Evolutionary conservation across 2,797 vertebrate genomes (phyloP), one percentile per base, ranked within the genome.

Genomic region (Dryobates pubescens): DNA sequence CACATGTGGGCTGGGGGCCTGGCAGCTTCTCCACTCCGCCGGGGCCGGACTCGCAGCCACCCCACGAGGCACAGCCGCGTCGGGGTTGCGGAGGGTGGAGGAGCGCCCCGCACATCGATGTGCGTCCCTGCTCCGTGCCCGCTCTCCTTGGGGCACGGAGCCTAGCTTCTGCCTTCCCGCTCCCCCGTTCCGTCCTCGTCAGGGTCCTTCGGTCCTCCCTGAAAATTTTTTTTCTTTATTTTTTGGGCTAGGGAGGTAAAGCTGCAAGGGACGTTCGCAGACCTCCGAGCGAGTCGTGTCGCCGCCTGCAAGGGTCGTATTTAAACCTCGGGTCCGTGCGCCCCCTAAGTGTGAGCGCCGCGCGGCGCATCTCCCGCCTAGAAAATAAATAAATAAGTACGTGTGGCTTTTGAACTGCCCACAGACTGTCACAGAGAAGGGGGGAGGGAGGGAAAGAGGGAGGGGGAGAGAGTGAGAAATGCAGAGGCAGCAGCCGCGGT

Each of bases 401-500:
- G 89, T 73, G 90, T 95, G 92, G 95, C 93, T 96, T 96, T 96
- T 95, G 95, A 93, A 94, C 90, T 91, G 95, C 95, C 94, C 94
- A 96, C 93, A 87, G 96, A 94, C 90, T 96, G 96, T 97, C 94
- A 94, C 32, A 53, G 94, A 34, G 87, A 90, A 43, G 79, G 53
- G 88, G 93, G 93, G 94, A 82, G 95, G 87, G 94, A 92, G 94
- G 93, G 95, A 94, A 94, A 89, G 88, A 95, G 97, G 95, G 97
- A 95, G 96, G 94, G 97, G 94, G 97, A 92, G 96, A 92, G 97
- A 95, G 96, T 70, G 97, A 96, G 97, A 97, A 96, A 96, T 97
- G 97, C 97, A 97, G 97, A 97, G 96, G 96, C 97, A 96, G 97
- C 97, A 95, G 97, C 92, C 97, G 97, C 97, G 96, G 96, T 97